Evolutionary conservation across 2,797 vertebrate genomes (phyloP), one percentile per base, ranked within the genome.

Genomic region (Darevskia mixta): DNA sequence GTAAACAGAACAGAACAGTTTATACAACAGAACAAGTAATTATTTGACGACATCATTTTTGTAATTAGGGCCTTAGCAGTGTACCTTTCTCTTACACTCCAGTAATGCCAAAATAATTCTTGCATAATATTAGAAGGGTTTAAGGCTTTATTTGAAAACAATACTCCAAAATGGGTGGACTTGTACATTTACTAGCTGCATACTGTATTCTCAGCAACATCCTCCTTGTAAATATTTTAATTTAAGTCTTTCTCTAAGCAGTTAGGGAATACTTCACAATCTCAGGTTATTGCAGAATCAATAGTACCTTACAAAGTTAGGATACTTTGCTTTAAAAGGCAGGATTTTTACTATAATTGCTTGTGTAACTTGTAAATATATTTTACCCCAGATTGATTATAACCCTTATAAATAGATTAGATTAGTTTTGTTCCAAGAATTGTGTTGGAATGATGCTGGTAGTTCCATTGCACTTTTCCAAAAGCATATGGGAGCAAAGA

Each of bases 1-100:
- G 92, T 92, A 87, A 89, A 87, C 45, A 91, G 85, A 77, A 90
- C 77, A 91, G 82, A 58, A 87, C 85, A 64, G 85, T 84, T 87
- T 90, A 76, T 89, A 90, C 64, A 90, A 81, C 83, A 79, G 87
- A 91, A 89, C 84, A 88, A 83, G 84, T 91, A 92, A 72, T 92
- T 92, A 88, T 83, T 77, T 86, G 29, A 92, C 92, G 87, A 66
- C 82, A 79, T 3, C n/a, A 11, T 90, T 43, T 88, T 92, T 87
- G 83, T 84, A 92, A 27, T 76, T 0, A 9, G 80, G n/a, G 10
- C 86, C 71, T 94, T 78, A 92, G 73, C 10, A 27, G 8, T 35
- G 1, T 77, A 83, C 91, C 85, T 55, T 4, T 88, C 88, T 88
- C 49, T 80, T 77, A 90, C 83, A 75, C 61, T 43, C 23, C 75